Evolutionary conservation across 1,140 invertebrate genomes (phyloP).

Genomic region (Neodiprion fabricii): DNA sequence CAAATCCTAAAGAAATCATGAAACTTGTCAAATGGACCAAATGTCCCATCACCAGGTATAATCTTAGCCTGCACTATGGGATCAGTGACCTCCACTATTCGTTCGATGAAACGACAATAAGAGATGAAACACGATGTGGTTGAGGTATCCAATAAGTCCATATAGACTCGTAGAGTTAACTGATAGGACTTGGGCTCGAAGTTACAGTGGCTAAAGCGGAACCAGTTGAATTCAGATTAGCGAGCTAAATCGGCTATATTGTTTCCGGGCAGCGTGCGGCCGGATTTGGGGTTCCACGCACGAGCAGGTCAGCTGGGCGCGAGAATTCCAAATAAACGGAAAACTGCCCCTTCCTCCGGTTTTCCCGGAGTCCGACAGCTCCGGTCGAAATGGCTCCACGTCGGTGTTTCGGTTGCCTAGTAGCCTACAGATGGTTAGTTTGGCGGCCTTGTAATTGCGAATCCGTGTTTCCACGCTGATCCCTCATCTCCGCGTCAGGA

Average conservation of each 20-base stretch:
- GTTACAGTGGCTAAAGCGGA: not conserved
- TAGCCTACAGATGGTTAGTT: not conserved
- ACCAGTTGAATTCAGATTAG: not conserved
- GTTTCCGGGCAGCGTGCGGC: not conserved
- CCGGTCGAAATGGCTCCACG: not conserved
- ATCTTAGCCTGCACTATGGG: not conserved
- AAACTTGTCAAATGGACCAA: no score
- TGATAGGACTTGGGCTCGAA: not conserved
- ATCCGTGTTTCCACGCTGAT: not conserved
- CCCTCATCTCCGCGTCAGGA: constrained; percentile 2
- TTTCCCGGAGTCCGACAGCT: not conserved
- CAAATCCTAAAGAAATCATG: no score
- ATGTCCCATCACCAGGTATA: not conserved
- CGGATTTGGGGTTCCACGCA: constrained; percentile 6
- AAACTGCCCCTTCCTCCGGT: not conserved
- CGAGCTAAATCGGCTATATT: not conserved
- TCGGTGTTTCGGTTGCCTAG: not conserved
- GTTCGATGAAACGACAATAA: not conserved
- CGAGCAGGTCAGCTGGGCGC: not conserved
- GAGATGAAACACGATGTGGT: no score
- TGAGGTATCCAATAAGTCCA: not conserved
- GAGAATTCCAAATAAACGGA: not conserved
- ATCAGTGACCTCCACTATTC: not conserved
- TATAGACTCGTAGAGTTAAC: not conserved
- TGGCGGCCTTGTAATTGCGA: not conserved